Base-by-base conservation (phyloP, 1,140 invertebrate genomes). In the Batillaria attramentaria region DNA sequence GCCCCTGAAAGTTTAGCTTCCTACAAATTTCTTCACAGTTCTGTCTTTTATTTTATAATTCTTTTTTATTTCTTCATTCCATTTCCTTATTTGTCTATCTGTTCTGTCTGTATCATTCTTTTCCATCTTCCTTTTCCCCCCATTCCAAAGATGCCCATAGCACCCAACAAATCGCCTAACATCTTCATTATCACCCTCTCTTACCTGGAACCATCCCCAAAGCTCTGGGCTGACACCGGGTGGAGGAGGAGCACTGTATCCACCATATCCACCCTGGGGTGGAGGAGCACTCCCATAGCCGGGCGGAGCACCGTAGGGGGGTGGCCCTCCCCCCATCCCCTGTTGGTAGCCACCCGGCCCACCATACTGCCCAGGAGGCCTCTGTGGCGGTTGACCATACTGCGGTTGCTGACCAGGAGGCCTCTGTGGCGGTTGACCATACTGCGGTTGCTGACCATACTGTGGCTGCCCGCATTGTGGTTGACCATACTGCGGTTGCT, bases 151-250 rank as follows among this genome's bases (percentile, higher is more conserved):
- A n/a, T n/a, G n/a, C n/a, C n/a, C n/a, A n/a, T n/a, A n/a, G n/a
- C n/a, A n/a, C n/a, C n/a, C n/a, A n/a, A n/a, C n/a, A n/a, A n/a
- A n/a, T n/a, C n/a, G n/a, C n/a, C n/a, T n/a, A n/a, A n/a, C n/a
- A n/a, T n/a, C n/a, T n/a, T n/a, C n/a, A n/a, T n/a, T n/a, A n/a
- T 60, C 37, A 16, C 42, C 20, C 6, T n/a, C 33, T 35, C 68
- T 79, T 54, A 88, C 87, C 86, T 86, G 85, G 80, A 88, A 88
- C 87, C 85, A 87, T 24, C 80, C 65, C 85, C 94, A 93, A 0
- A 96, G 93, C 87, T 96, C 94, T 33, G 95, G 94, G 83, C 79
- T 91, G 39, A 93, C 85, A 68, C 84, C 80, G 57, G 84, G 86
- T 1, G 87, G 87, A 50, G 77, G 72, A 1, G 81, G 73, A n/a